Base-by-base conservation (phyloP, 35 echinoderm and acorn worm species). In the Eucidaris tribuloides region DNA sequence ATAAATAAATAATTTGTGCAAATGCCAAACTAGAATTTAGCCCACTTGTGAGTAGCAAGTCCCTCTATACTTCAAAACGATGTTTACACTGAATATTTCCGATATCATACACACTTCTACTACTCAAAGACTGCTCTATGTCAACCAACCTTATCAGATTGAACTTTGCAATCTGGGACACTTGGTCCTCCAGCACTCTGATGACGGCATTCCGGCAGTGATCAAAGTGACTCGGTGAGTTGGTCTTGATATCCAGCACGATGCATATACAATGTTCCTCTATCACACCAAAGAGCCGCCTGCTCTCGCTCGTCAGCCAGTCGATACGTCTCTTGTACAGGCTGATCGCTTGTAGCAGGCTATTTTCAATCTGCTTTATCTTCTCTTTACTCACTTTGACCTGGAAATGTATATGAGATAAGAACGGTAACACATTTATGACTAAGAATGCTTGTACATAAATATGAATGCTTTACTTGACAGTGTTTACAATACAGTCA, bases 361-460 rank as follows among this genome's bases (percentile, higher is more conserved):
- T 93, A 76, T 99, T 99, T 58, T 99, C 96, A 57, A 99, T 89
- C 55, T 99, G 96, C 70, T 99, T 93, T 34, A 99, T 89, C 62
- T 92, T 99, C 63, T 99, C 96, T 81, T 89, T 99, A 76, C 96
- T 89, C 14, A 99, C 90, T 48, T 63, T 90, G 4, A 93, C 60
- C 96, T 99, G 54, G 1, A 60, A 42, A 43, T 38, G 42, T n/a
- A n/a, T n/a, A n/a, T n/a, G n/a, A n/a, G n/a, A n/a, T n/a, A n/a
- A n/a, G n/a, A n/a, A n/a, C n/a, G n/a, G n/a, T n/a, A n/a, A n/a
- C n/a, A n/a, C n/a, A n/a, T n/a, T n/a, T n/a, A n/a, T n/a, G n/a
- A n/a, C n/a, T n/a, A n/a, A n/a, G n/a, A n/a, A n/a, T n/a, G n/a
- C n/a, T n/a, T n/a, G n/a, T n/a, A n/a, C n/a, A n/a, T n/a, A n/a